phyloP scores from a whole-genome alignment of 2,797 vertebrate genomes.

The Neomorphus geoffroyi region DNA sequence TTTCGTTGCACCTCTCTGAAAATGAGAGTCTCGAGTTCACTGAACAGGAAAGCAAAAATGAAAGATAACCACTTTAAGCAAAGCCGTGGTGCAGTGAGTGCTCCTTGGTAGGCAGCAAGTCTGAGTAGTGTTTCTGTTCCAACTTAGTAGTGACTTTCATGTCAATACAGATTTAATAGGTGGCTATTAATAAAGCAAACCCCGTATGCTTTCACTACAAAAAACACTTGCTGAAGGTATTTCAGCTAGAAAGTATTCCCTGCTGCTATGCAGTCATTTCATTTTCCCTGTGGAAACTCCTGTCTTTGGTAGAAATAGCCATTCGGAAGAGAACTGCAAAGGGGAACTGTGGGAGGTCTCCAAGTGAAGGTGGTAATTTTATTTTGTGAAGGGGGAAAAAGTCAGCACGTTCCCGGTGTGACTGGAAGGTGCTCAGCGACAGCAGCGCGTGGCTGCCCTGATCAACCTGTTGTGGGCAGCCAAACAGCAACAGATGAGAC shows the following conservation, averaged over 20 bases:
- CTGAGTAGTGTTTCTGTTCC: background rate
- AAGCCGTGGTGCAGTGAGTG: background rate
- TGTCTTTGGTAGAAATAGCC: background rate
- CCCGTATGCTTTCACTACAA: background rate
- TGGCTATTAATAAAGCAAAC: background rate
- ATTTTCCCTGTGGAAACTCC: background rate
- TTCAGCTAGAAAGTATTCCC: background rate
- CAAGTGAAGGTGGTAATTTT: background rate
- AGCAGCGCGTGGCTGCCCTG: background rate
- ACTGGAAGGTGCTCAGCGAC: background rate
- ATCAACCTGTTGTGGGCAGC: background rate
- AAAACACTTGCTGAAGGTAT: background rate
- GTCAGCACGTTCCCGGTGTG: background rate
- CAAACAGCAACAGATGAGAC: background rate
- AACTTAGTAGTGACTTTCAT: background rate
- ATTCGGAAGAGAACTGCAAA: background rate
- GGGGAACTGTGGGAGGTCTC: background rate
- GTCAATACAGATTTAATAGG: background rate
- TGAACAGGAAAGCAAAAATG: slow-evolving; percentile 27
- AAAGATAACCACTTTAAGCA: slow-evolving; percentile 6
- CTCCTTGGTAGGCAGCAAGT: background rate
- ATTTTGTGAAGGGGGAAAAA: background rate
- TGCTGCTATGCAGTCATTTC: background rate
- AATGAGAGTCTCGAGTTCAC: background rate
- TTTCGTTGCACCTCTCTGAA: slow-evolving; percentile 26